Percentiles rank a stretch among this genome's conserved stretches.
Conservation (phyloP, 2,888 invertebrate species). For the Ashinkailepas kermadecensis region DNA sequence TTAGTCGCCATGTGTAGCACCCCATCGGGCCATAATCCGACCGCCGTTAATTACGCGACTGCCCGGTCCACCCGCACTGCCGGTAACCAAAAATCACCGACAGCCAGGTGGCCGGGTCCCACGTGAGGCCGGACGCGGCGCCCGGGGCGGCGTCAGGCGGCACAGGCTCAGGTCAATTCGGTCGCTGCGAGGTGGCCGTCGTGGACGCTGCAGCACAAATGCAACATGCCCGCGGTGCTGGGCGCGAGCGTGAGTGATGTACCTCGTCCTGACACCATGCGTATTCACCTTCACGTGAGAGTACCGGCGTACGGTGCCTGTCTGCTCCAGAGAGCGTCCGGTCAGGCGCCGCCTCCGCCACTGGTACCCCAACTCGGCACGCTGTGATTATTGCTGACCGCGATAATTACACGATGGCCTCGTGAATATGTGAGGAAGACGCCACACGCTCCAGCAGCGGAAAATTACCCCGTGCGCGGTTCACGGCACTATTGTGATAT, state of each 20-base stretch:
- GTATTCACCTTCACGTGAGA: not conserved
- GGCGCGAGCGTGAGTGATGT: no score
- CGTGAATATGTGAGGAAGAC: constrained; percentile 17
- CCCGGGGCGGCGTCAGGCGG: not conserved
- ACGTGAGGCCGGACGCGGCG: not conserved
- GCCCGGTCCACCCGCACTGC: not conserved
- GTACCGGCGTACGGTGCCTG: no score
- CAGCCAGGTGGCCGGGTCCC: not conserved
- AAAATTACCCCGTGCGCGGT: not conserved
- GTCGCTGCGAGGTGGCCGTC: not conserved
- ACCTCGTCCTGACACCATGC: no score
- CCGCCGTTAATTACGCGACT: not conserved
- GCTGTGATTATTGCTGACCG: not conserved
- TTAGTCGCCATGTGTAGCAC: not conserved
- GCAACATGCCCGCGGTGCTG: no score
- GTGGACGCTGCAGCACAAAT: no score
- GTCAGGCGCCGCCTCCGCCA: not conserved
- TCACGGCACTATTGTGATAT: not conserved
- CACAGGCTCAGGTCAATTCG: not conserved
- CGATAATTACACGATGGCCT: not conserved
- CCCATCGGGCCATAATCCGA: not conserved
- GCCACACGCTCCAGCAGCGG: not conserved
- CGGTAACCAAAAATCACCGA: constrained; percentile 17
- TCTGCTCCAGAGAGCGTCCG: not conserved
- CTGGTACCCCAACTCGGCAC: no score